Percentiles rank a stretch among this genome's conserved stretches.
These are phyloP conservation scores for Pseudanteris insignis DNA, from an alignment of 2,888 invertebrate genomes.

Conservation along the genomic window DNA sequence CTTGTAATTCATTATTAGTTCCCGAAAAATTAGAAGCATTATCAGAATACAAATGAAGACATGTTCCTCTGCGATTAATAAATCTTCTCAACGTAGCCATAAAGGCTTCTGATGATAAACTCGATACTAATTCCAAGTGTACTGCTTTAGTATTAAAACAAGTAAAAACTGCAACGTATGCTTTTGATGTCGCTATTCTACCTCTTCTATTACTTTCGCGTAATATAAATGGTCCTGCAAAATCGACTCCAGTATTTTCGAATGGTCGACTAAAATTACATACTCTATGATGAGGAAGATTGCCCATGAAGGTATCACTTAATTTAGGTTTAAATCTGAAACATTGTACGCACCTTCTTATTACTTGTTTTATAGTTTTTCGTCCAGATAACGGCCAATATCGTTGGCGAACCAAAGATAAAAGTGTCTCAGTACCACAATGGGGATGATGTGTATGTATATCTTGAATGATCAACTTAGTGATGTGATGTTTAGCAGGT, in stretches of 20 bases:
- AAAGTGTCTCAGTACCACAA: slow-evolving; percentile 5
- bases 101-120: slow-evolving; percentile 27
- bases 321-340: slow-evolving; percentile 19
- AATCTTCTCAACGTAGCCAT: slow-evolving; percentile 30
- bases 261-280: slow-evolving; percentile 14
- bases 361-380: slow-evolving; percentile 11
- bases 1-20: background rate
- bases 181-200: slow-evolving; percentile 1
- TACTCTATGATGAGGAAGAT: slow-evolving; percentile 17
- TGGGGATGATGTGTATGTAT: background rate
- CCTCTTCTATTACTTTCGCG: slow-evolving; percentile 27
- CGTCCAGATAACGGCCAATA: slow-evolving; percentile 11
- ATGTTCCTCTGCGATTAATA: slow-evolving; percentile 25
- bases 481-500: slow-evolving; percentile 7
- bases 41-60: background rate
- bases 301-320: slow-evolving; percentile 22
- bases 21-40: background rate
- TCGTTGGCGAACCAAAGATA: background rate
- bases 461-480: background rate
- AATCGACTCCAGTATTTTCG: slow-evolving; percentile 10
- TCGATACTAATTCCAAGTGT: slow-evolving; percentile 16
- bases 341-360: slow-evolving; percentile 22
- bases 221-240: slow-evolving; percentile 44
- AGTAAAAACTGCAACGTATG: background rate
- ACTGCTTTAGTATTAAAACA: slow-evolving; percentile 9